phyloP scores from a whole-genome alignment of 2,113 vertebrate species.

The Amphilophus citrinellus region DNA sequence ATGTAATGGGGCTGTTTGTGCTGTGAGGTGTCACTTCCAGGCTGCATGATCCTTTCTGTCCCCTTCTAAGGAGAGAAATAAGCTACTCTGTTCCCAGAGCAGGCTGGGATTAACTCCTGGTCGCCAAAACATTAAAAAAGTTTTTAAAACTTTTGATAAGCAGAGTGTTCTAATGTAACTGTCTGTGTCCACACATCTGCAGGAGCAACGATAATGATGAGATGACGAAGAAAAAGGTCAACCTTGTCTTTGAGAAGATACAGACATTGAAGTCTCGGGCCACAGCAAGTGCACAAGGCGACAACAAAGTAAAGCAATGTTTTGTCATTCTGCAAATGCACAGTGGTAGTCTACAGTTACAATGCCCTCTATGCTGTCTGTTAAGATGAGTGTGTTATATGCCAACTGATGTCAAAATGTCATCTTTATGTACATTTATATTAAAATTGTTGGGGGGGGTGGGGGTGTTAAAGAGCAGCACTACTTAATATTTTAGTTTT shows the following conservation, averaged over 20 bases:
- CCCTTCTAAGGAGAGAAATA: constrained; percentile 54
- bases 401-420: not conserved
- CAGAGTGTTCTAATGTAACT: constrained; percentile 14
- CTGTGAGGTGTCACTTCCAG: constrained; percentile 76
- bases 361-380: not conserved
- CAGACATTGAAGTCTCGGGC: constrained; percentile 97
- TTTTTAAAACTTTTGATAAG: constrained; percentile 21
- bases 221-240: constrained; percentile 95
- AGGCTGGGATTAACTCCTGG: constrained; percentile 60
- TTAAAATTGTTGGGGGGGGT: not conserved
- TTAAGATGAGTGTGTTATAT: not conserved
- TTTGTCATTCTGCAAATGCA: not conserved
- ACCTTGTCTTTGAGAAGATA: constrained; percentile 99
- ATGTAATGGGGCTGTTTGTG: constrained; percentile 65
- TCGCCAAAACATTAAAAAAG: constrained; percentile 3
- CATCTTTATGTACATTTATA: not conserved
- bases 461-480: not conserved
- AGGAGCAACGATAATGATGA: constrained; percentile 94
- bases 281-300: constrained; percentile 83
- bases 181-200: constrained; percentile 53
- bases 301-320: constrained; percentile 75
- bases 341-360: not conserved
- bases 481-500: not conserved
- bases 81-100: constrained; percentile 54
- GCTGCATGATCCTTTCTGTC: constrained; percentile 57